Evolutionary conservation across 2,888 invertebrate genomes (phyloP), one percentile per base, ranked within the genome.

Genomic region (Zeuzera pyrina): DNA sequence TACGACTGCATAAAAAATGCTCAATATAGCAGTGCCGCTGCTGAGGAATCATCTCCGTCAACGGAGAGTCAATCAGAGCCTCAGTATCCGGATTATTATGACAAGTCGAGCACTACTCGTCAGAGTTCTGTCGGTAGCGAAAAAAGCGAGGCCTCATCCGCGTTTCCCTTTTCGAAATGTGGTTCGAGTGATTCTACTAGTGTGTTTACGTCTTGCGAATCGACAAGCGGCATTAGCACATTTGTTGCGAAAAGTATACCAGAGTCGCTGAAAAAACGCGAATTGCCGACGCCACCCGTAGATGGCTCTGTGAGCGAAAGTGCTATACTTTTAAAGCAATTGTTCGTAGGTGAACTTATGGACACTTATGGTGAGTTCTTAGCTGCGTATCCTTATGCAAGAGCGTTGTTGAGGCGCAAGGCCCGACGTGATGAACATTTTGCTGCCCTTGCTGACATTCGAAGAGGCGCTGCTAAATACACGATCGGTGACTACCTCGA

Each of bases 331-430:
- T 46, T 84, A 40, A 79, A 73, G 54, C 87, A 87, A 51, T 70
- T 90, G 56, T 90, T 90, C 53, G 85, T 86, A 47, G 86, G 86
- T 39, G 87, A 88, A 54, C 76, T 89, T 51, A 86, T 89, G 88
- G 86, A 86, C 47, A 86, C 87, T 26, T 89, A 89, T 58, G 87
- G 87, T 42, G 87, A 88, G 56, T 90, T 87, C 58, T 76, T 88
- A 59, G 79, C 86, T 34, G 81, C 86, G 34, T 89, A 88, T 60
- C 76, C 85, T 31, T 79, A 85, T 49, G 87, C 88, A 16, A 83
- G 83, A 36, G 87, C 89, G 35, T 71, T 87, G 42, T 67, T 90
- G 49, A 84, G 88, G 41, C 86, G 88, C 39, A 88, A 89, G 56
- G 72, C 79, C 41, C 84, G 86, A 10, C 74, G 81, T 7, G 89